These are phyloP conservation scores for Coreius guichenoti DNA, from an alignment of 2,797 vertebrate genomes.

Conservation along the genomic window DNA sequence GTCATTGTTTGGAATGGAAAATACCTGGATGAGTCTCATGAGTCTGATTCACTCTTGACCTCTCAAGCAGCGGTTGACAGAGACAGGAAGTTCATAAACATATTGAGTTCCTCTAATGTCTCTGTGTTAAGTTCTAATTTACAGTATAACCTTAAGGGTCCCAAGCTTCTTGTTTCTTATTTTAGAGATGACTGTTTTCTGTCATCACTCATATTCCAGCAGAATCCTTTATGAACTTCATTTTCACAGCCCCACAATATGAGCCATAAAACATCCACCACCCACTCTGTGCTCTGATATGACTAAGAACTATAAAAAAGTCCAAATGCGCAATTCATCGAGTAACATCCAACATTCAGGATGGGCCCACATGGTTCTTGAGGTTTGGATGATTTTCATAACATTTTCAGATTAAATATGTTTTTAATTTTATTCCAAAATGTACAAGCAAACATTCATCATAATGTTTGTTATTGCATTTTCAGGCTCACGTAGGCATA, in stretches of 20 bases:
- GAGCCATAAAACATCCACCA: neutral
- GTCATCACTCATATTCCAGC: slow-evolving; percentile 4
- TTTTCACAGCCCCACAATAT: neutral
- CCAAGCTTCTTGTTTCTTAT: slow-evolving; percentile 3
- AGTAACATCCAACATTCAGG: neutral
- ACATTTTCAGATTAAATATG: neutral
- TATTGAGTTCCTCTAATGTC: neutral
- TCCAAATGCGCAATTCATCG: neutral
- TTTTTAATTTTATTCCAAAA: neutral
- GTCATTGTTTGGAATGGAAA: slow-evolving; percentile 21
- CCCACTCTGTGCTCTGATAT: neutral
- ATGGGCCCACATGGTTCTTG: no score
- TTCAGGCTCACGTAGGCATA: neutral
- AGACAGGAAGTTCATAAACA: neutral
- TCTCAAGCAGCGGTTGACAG: neutral
- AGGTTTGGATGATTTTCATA: neutral
- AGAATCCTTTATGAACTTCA: slow-evolving; percentile 8
- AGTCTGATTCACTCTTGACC: slow-evolving; percentile 11
- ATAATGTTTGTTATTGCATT: neutral
- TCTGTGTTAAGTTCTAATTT: neutral
- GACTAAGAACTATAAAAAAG: slow-evolving; percentile 14
- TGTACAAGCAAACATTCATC: neutral
- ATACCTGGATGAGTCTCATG: slow-evolving; percentile 8
- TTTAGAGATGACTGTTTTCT: neutral
- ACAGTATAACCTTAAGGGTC: neutral